Evolutionary conservation across 2,888 invertebrate genomes (phyloP).

Genomic region (Spodoptera littoralis): DNA sequence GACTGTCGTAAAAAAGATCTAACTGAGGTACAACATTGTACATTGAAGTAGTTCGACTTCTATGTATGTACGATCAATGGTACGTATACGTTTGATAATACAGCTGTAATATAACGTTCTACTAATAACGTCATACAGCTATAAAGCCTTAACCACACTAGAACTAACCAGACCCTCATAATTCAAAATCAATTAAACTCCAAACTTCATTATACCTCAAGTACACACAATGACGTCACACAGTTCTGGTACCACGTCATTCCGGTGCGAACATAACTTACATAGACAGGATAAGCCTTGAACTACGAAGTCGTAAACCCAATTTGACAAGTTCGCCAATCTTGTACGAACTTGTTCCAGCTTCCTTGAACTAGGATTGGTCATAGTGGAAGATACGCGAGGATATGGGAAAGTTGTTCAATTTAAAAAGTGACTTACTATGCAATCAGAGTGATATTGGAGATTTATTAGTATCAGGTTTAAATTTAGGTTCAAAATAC

Average conservation of each 20-base stretch:
- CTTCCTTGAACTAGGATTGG: slow-evolving; percentile 9
- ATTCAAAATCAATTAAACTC: slow-evolving; percentile 3
- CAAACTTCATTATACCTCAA: neutral
- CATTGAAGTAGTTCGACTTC: too few species aligned
- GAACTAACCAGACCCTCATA: neutral
- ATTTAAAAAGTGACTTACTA: too few species aligned
- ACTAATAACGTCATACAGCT: too few species aligned
- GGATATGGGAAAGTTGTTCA: neutral
- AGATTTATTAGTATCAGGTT: too few species aligned
- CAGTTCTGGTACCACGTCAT: slow-evolving; percentile 25
- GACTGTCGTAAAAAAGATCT: too few species aligned
- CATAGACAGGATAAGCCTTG: slow-evolving; percentile 26
- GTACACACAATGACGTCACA: slow-evolving; percentile 22
- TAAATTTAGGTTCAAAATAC: too few species aligned
- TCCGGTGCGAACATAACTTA: slow-evolving; percentile 36
- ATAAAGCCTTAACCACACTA: neutral
- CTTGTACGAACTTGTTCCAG: slow-evolving; percentile 54
- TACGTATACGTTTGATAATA: too few species aligned
- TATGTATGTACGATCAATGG: too few species aligned
- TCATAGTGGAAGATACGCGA: slow-evolving; percentile 19
- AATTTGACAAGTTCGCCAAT: slow-evolving; percentile 62
- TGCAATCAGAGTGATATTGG: too few species aligned
- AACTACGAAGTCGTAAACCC: slow-evolving; percentile 50
- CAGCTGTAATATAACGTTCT: too few species aligned
- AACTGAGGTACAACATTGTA: too few species aligned